Percentiles rank a stretch among this genome's conserved stretches.
phyloP scores from a whole-genome alignment of 2,888 invertebrate genomes.

The Slavum lentiscoides region DNA sequence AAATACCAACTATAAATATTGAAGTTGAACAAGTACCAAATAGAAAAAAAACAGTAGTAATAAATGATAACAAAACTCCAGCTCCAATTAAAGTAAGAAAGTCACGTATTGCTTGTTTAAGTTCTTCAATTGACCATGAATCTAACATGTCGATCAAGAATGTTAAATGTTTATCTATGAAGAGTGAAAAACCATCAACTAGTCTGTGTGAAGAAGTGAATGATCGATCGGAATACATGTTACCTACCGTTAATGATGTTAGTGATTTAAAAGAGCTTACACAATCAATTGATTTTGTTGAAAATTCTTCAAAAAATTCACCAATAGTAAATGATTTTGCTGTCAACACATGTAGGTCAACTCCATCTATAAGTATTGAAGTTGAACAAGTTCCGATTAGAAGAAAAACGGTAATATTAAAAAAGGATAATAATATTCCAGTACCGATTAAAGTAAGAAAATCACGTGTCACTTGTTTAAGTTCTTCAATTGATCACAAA shows the following conservation, averaged over 20 bases:
- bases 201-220: neutral
- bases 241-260: neutral
- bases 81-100: neutral
- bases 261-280: neutral
- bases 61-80: neutral
- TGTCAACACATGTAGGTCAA: neutral
- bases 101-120: neutral
- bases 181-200: neutral
- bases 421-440: neutral
- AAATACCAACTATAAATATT: neutral
- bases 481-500: neutral
- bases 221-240: neutral
- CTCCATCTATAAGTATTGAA: slow-evolving; percentile 16
- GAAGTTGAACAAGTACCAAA: slow-evolving; percentile 22
- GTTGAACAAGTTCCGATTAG: slow-evolving; percentile 20
- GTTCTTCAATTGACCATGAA: neutral
- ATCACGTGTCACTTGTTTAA: neutral
- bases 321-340: neutral
- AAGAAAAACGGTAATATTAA: neutral
- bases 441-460: neutral
- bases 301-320: neutral
- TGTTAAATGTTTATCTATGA: neutral
- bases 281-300: neutral
- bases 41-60: slow-evolving; percentile 2
- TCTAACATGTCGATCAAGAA: neutral